phyloP scores from a whole-genome alignment of 2,888 invertebrate genomes.

The Drosophila fungiperda region DNA sequence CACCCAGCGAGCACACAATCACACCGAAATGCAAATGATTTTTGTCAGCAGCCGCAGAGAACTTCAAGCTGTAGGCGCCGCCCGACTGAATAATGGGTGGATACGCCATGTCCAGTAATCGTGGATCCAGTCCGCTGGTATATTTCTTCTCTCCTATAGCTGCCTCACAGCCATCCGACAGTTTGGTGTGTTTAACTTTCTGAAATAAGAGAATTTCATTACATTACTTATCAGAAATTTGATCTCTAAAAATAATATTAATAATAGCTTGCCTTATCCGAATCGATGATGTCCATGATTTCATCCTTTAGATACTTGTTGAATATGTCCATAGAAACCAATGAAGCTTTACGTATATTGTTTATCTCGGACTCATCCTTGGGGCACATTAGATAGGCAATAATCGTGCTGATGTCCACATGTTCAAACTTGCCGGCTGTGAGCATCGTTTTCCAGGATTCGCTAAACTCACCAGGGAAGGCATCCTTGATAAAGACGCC shows the following conservation, averaged over 20 bases:
- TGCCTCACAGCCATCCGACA: constrained; percentile 97
- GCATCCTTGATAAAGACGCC: constrained; percentile 97
- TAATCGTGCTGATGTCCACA: constrained; percentile 93
- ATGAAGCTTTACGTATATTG: constrained; percentile 95
- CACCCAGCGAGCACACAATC: constrained; percentile 97
- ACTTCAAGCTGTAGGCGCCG: constrained; percentile 98
- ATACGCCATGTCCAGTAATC: constrained; percentile 98
- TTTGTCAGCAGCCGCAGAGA: constrained; percentile 97
- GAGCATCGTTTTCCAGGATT: constrained; percentile 93
- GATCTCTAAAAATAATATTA: neutral
- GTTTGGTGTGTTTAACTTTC: constrained; percentile 98
- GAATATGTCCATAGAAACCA: constrained; percentile 97
- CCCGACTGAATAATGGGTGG: constrained; percentile 99
- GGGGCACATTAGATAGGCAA: constrained; percentile 95
- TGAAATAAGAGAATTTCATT: constrained; percentile 84
- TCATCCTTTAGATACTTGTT: constrained; percentile 98
- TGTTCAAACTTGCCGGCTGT: constrained; percentile 92
- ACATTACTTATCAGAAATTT: neutral
- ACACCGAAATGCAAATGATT: constrained; percentile 97
- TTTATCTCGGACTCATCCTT: constrained; percentile 97
- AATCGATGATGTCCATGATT: constrained; percentile 99
- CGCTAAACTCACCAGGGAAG: constrained; percentile 96
- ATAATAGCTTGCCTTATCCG: constrained; percentile 90
- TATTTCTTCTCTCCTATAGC: constrained; percentile 98
- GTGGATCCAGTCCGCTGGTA: constrained; percentile 94